phyloP scores from a whole-genome alignment of 2,797 vertebrate genomes.

The Spinibarbus caldwelli region DNA sequence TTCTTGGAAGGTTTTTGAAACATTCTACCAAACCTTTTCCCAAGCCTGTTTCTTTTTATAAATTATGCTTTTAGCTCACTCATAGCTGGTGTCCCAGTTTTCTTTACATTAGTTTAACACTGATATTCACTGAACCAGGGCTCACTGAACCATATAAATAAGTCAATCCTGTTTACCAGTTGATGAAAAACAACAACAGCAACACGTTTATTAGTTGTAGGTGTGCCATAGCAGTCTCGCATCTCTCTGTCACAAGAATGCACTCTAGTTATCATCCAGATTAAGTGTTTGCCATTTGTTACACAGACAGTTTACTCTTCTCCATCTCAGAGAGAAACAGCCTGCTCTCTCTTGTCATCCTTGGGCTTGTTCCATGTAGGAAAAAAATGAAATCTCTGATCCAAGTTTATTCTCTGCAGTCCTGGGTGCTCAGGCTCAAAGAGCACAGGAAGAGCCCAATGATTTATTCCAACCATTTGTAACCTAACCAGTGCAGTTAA shows the following conservation, averaged over 20 bases:
- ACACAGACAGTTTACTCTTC: slow-evolving; percentile 34
- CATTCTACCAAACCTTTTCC: background rate
- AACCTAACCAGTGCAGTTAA: background rate
- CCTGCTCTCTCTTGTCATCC: slow-evolving; percentile 18
- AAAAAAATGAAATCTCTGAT: slow-evolving; percentile 54
- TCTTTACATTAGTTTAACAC: slow-evolving; percentile 15
- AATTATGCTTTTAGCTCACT: slow-evolving; percentile 18
- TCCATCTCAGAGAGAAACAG: slow-evolving; percentile 11
- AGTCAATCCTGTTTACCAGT: background rate
- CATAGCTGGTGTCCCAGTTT: slow-evolving; percentile 26
- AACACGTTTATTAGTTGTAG: slow-evolving; percentile 25
- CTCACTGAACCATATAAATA: background rate
- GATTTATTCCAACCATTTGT: slow-evolving; percentile 24
- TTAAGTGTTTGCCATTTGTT: slow-evolving; percentile 50
- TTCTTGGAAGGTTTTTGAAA: background rate
- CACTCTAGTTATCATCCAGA: slow-evolving; percentile 50
- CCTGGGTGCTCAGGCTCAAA: slow-evolving; percentile 31
- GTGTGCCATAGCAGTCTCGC: background rate
- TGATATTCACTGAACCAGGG: background rate
- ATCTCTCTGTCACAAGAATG: slow-evolving; percentile 5
- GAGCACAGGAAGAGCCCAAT: slow-evolving; percentile 25
- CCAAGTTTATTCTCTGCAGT: slow-evolving; percentile 50
- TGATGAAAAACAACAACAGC: background rate
- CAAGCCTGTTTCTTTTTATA: slow-evolving; percentile 13
- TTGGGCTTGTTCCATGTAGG: slow-evolving; percentile 28